Evolutionary conservation across 2,797 vertebrate genomes (phyloP), one percentile per base, ranked within the genome.

Genomic region (Scolopax rusticola): DNA sequence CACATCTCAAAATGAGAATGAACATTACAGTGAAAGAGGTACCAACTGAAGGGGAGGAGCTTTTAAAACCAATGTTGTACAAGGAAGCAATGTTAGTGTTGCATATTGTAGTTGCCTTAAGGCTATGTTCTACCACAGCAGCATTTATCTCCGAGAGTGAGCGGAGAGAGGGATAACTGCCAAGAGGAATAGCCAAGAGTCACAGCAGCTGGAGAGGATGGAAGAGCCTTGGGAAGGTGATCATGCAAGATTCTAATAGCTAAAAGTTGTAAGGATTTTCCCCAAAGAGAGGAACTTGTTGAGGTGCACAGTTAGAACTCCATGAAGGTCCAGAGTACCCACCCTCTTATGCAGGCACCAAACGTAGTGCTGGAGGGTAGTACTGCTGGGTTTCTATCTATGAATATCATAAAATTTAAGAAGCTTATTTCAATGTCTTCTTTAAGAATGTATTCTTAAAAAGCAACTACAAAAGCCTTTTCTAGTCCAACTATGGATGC

Each of bases 101-200:
- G 27, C 9, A 28, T n/a, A 25, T n/a, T 10, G 15, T 60, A 63
- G 16, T 71, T 89, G 28, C 82, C 36, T 82, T 43, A 79, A 51
- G 87, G 65, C 57, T 28, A 9, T 33, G 15, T 63, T 77, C 77
- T 89, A 16, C 60, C 43, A 32, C 8, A 21, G 47, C 28, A 84
- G 56, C 61, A 63, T 93, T 94, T 87, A 74, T 93, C 51, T 87
- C 43, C 1, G 1, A 68, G 69, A 76, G 33, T n/a, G 28, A 81
- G 74, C 6, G 5, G 33, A 75, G 20, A 63, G 33, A 86, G 80
- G 74, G 69, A 33, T 78, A 89, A 45, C 43, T 89, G 77, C 40
- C 87, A 87, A 56, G 53, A 84, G 56, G 77, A 91, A 63, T 47
- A 80, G 76, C 77, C 68, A 56, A 40, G 76, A 69, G 71, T 76